phyloP scores from a whole-genome alignment of 1,140 invertebrate species.

The Cylas formicarius region DNA sequence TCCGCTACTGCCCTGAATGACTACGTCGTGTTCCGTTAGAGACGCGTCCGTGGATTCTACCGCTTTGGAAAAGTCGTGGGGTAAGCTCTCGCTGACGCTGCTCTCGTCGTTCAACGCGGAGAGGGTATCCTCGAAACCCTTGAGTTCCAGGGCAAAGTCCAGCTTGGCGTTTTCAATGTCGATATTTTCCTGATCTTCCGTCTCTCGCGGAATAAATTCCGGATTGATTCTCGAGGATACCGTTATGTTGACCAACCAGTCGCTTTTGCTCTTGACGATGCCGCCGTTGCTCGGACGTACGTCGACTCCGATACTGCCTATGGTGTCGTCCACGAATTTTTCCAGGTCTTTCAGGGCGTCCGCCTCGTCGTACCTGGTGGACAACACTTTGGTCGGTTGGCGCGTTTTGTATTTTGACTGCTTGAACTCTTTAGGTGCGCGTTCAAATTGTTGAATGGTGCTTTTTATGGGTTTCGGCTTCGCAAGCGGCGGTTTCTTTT shows the following conservation, averaged over 20 bases:
- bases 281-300: not conserved
- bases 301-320: slow-evolving; percentile 16
- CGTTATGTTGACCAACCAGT: slow-evolving; percentile 29
- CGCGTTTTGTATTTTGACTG: slow-evolving; percentile 7
- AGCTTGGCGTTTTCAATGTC: not conserved
- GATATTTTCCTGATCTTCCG: not conserved
- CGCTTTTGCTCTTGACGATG: slow-evolving; percentile 16
- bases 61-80: slow-evolving; percentile 18
- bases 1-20: no score
- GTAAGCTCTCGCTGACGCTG: not conserved
- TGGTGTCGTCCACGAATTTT: slow-evolving; percentile 24
- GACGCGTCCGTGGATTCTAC: slow-evolving; percentile 15
- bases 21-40: slow-evolving; percentile 5
- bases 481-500: slow-evolving; percentile 1
- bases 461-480: slow-evolving; percentile 18
- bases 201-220: slow-evolving; percentile 11
- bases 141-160: slow-evolving; percentile 11
- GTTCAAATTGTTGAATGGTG: slow-evolving; percentile 23
- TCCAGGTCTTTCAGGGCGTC: slow-evolving; percentile 30
- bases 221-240: slow-evolving; percentile 25
- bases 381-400: slow-evolving; percentile 2
- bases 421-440: slow-evolving; percentile 11
- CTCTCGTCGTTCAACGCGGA: slow-evolving; percentile 13
- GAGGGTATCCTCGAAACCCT: slow-evolving; percentile 13
- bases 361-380: slow-evolving; percentile 9